Percentiles rank a stretch among this genome's conserved stretches.
These are phyloP conservation scores for Oceanodroma tethys DNA, from an alignment of 2,113 vertebrate species.

Conservation along the genomic window DNA sequence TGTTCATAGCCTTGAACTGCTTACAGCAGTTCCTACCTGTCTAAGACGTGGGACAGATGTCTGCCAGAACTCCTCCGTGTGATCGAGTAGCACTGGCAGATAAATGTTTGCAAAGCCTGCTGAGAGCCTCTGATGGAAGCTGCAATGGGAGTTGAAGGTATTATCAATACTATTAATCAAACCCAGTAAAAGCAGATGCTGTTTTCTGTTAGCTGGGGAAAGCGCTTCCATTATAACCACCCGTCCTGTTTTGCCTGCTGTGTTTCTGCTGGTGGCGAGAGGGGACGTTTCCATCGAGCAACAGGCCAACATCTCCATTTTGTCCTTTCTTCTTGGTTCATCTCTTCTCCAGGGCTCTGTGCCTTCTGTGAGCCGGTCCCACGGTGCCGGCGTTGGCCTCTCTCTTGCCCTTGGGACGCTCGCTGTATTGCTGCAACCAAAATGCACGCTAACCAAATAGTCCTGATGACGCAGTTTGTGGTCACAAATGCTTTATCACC, in stretches of 20 bases:
- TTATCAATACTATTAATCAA: neutral
- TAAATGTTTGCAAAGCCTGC: neutral
- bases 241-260: accelerated
- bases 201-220: neutral
- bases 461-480: neutral
- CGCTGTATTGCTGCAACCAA: accelerated
- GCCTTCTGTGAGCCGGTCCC: accelerated
- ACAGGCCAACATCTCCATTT: neutral
- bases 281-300: neutral
- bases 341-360: neutral
- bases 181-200: neutral
- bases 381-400: accelerated
- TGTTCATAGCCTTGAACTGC: neutral
- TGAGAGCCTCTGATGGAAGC: neutral
- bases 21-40: neutral
- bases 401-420: neutral
- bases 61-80: no score
- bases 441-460: neutral
- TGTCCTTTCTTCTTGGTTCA: neutral
- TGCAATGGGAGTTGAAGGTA: neutral
- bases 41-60: neutral
- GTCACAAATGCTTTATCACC: neutral
- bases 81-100: neutral
- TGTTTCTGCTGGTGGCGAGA: neutral
- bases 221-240: neutral